Evolutionary conservation across 2,888 invertebrate species (phyloP).

Genomic region (Clistopyga incitator): DNA sequence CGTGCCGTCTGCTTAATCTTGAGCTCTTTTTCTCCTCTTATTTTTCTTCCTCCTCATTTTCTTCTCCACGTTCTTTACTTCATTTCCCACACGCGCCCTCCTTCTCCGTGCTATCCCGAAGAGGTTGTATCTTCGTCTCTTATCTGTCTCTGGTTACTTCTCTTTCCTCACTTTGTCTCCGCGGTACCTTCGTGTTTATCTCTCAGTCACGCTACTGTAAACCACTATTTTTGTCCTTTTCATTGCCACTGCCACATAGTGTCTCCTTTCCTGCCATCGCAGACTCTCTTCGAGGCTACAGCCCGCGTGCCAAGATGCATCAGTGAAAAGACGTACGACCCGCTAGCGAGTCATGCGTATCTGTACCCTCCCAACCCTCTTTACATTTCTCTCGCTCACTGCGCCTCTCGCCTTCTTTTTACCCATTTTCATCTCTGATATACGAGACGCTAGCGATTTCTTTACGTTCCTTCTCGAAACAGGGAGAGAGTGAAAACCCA

Average conservation of each 20-base stretch:
- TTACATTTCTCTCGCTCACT: conserved; percentile 48
- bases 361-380: conserved; percentile 48
- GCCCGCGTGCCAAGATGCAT: conserved; percentile 65
- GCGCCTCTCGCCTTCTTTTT: conserved; percentile 22
- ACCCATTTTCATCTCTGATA: conserved; percentile 48
- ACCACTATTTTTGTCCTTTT: conserved; percentile 12
- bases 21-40: conserved; percentile 18
- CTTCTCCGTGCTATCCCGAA: not conserved
- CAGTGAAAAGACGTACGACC: conserved; percentile 66
- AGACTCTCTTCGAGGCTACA: conserved; percentile 35
- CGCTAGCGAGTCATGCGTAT: conserved; percentile 48
- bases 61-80: not conserved
- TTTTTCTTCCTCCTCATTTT: conserved; percentile 28
- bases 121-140: conserved; percentile 9
- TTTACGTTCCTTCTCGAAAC: conserved; percentile 25
- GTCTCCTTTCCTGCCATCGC: conserved; percentile 19
- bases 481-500: not conserved
- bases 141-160: conserved; percentile 27
- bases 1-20: conserved; percentile 44
- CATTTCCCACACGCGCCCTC: conserved; percentile 6
- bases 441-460: conserved; percentile 46
- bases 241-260: conserved; percentile 14
- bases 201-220: not conserved
- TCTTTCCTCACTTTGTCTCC: conserved; percentile 16
- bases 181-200: not conserved